Evolutionary conservation across 2,888 invertebrate species (phyloP).

Genomic region (Oligia latruncula): DNA sequence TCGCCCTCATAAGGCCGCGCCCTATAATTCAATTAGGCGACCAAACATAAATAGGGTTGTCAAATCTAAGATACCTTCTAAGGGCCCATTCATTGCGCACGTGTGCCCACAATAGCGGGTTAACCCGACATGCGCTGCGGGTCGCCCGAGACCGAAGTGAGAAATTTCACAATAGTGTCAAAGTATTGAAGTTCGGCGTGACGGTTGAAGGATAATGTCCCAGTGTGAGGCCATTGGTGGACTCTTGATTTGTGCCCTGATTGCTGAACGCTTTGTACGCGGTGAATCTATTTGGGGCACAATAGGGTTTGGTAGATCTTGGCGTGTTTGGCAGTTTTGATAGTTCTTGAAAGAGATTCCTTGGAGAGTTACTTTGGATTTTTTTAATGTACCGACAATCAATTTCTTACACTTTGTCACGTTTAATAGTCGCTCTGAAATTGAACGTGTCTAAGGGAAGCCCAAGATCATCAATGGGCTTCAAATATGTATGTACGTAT

Average conservation of each 20-base stretch:
- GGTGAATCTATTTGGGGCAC: conserved; percentile 75
- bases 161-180: conserved; percentile 87
- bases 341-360: conserved; percentile 44
- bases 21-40: conserved; percentile 88
- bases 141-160: conserved; percentile 83
- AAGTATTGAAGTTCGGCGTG: conserved; percentile 85
- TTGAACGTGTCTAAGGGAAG: background rate
- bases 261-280: conserved; percentile 77
- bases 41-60: conserved; percentile 84
- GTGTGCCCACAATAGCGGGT: conserved; percentile 84
- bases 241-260: conserved; percentile 76
- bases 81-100: conserved; percentile 86
- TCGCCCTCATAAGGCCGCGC: conserved; percentile 77
- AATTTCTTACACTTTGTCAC: conserved; percentile 30
- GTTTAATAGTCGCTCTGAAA: conserved; percentile 15
- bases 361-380: conserved; percentile 39
- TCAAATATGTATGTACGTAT: background rate
- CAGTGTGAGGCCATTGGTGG: conserved; percentile 83
- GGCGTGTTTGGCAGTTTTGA: conserved; percentile 69
- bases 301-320: conserved; percentile 69
- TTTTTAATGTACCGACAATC: conserved; percentile 35
- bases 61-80: conserved; percentile 79
- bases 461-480: conserved; percentile 1
- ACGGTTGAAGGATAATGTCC: conserved; percentile 83
- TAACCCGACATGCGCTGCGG: conserved; percentile 84